Evolutionary conservation across 1,140 invertebrate genomes (phyloP).

Genomic region (Drosophila suzukii): DNA sequence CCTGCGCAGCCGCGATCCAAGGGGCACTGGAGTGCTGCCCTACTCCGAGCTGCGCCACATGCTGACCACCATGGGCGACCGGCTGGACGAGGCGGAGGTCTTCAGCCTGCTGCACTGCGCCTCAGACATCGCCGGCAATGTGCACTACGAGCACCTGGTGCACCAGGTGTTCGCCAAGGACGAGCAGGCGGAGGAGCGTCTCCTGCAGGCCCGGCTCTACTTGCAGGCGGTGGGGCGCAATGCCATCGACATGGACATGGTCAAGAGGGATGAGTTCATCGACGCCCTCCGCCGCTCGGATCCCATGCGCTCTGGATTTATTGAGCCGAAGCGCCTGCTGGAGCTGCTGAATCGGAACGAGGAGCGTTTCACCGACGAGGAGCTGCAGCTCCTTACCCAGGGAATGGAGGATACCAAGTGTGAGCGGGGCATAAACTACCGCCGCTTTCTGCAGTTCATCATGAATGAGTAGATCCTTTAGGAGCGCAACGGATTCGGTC

Average conservation of each 20-base stretch:
- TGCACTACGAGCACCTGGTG: slow-evolving; percentile 36
- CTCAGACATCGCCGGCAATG: slow-evolving; percentile 11
- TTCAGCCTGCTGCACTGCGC: slow-evolving; percentile 14
- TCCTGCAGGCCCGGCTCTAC: slow-evolving; percentile 34
- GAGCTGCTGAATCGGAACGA: slow-evolving; percentile 34
- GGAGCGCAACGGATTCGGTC: too few relatives aligned
- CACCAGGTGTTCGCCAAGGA: slow-evolving; percentile 25
- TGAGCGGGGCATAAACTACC: slow-evolving; percentile 41
- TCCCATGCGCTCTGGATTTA: slow-evolving; percentile 14
- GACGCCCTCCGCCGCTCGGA: slow-evolving; percentile 12
- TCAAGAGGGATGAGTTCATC: slow-evolving; percentile 42
- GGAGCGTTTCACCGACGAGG: slow-evolving; percentile 24
- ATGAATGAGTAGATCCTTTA: slow-evolving; percentile 42
- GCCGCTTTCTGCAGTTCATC: slow-evolving; percentile 42
- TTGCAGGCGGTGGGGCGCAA: slow-evolving; percentile 52
- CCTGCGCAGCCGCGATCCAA: slow-evolving; percentile 93
- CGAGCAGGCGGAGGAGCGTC: neutral
- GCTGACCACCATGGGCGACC: slow-evolving; percentile 97
- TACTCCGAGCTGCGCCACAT: slow-evolving; percentile 95
- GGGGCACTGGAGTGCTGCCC: slow-evolving; percentile 95
- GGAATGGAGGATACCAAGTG: slow-evolving; percentile 30
- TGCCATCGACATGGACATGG: slow-evolving; percentile 45
- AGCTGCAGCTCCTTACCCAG: slow-evolving; percentile 34
- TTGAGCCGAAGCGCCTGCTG: slow-evolving; percentile 18
- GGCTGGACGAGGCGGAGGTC: slow-evolving; percentile 93